Percentiles rank a stretch among this genome's conserved stretches.
These are phyloP conservation scores for Crocallis elinguaria DNA, from an alignment of 2,888 invertebrate species.

Conservation along the genomic window DNA sequence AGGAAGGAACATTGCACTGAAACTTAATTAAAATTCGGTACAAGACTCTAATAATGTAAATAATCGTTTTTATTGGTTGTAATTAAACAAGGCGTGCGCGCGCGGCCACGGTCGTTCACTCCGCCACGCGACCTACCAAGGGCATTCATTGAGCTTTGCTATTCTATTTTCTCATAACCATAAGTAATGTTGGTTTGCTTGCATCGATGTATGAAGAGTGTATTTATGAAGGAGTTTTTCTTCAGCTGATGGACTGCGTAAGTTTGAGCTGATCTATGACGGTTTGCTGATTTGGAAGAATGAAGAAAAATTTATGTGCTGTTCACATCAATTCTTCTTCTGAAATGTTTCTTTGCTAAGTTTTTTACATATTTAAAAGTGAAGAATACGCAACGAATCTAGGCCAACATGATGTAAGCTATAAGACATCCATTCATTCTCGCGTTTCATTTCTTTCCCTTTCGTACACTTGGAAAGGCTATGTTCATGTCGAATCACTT, in stretches of 20 bases:
- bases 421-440: too few species aligned
- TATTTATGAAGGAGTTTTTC: background rate
- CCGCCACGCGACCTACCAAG: conserved; percentile 45
- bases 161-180: conserved; percentile 15
- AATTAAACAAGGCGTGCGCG: conserved; percentile 75
- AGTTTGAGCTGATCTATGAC: background rate
- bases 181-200: background rate
- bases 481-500: too few species aligned
- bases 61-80: conserved; percentile 67
- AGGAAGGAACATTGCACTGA: too few species aligned
- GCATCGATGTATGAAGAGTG: background rate
- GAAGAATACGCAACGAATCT: too few species aligned
- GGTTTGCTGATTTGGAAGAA: too few species aligned
- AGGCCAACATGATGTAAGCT: too few species aligned
- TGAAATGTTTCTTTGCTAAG: too few species aligned
- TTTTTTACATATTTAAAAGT: too few species aligned
- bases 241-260: background rate
- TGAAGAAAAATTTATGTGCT: too few species aligned
- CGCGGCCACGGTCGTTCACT: conserved; percentile 42
- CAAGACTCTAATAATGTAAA: conserved; percentile 20
- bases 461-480: too few species aligned
- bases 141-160: conserved; percentile 22
- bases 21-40: conserved; percentile 52
- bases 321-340: too few species aligned
- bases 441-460: too few species aligned